Percentiles rank a stretch among this genome's conserved stretches.
phyloP scores from a whole-genome alignment of 2,113 vertebrate genomes.

The Isurus oxyrinchus region DNA sequence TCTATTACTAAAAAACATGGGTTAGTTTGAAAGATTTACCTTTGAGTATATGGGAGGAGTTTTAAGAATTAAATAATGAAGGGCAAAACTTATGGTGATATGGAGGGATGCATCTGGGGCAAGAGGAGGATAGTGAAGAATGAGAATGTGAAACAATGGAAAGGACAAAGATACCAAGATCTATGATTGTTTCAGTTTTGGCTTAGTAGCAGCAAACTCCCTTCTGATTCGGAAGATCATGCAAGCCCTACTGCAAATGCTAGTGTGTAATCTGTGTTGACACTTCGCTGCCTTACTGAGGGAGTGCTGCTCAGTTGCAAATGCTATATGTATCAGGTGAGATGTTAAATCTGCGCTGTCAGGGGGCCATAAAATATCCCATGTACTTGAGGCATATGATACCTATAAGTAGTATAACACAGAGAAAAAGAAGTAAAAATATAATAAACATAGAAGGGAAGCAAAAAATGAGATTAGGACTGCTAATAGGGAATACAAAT shows the following conservation, averaged over 20 bases:
- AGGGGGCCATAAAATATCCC: background rate
- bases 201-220: background rate
- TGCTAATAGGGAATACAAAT: background rate
- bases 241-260: background rate
- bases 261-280: background rate
- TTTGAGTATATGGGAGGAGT: background rate
- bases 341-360: background rate
- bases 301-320: background rate
- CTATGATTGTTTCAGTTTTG: background rate
- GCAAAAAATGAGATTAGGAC: background rate
- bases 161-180: background rate
- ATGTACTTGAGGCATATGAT: background rate
- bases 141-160: background rate
- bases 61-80: background rate
- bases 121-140: background rate
- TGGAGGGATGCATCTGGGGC: background rate
- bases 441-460: background rate
- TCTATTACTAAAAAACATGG: background rate
- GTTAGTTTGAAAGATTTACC: background rate
- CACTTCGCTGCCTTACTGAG: background rate
- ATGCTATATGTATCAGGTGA: background rate
- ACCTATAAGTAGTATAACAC: background rate
- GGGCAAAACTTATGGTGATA: background rate
- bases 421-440: background rate
- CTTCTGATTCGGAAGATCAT: background rate